A percentile compares a stretch with the other conserved stretches of the same genome.
These are phyloP conservation scores for Acanthurus tractus DNA, from an alignment of 2,797 vertebrate genomes.

Conservation along the genomic window DNA sequence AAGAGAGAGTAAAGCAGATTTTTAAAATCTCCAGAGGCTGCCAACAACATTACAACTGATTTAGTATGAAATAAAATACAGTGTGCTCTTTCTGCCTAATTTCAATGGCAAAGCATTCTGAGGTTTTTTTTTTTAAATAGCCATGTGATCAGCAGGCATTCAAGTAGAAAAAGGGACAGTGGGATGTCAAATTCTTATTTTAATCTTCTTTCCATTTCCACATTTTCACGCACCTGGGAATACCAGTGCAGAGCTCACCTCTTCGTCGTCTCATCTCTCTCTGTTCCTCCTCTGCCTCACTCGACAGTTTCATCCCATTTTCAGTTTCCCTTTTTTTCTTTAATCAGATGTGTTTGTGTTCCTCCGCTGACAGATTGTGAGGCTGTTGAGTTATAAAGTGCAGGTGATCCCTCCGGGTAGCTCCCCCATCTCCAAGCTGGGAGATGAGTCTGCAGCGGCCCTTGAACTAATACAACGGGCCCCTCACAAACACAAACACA, in stretches of 20 bases:
- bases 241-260: slow-evolving; percentile 30
- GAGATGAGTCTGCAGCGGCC: slow-evolving; percentile 31
- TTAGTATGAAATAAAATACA: slow-evolving; percentile 29
- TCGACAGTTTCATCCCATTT: slow-evolving; percentile 38
- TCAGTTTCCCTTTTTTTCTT: slow-evolving; percentile 32
- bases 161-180: slow-evolving; percentile 18
- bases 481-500: slow-evolving; percentile 1
- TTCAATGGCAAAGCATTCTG: slow-evolving; percentile 31
- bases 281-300: slow-evolving; percentile 5
- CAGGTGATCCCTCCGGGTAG: slow-evolving; percentile 43
- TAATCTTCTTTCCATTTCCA: slow-evolving; percentile 56
- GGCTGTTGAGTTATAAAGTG: slow-evolving; percentile 51
- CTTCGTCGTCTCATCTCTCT: slow-evolving; percentile 14
- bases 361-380: slow-evolving; percentile 18
- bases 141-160: slow-evolving; percentile 31
- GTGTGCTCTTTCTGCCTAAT: slow-evolving; percentile 30
- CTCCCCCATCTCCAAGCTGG: slow-evolving; percentile 15
- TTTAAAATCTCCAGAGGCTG: slow-evolving; percentile 38
- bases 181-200: slow-evolving; percentile 51
- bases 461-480: slow-evolving; percentile 17
- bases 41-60: slow-evolving; percentile 39
- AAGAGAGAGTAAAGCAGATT: slow-evolving; percentile 35
- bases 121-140: slow-evolving; percentile 40
- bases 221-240: slow-evolving; percentile 59
- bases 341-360: slow-evolving; percentile 53